Evolutionary conservation across 2,113 vertebrate species (phyloP).

Genomic region (Brienomyrus longianalis): DNA sequence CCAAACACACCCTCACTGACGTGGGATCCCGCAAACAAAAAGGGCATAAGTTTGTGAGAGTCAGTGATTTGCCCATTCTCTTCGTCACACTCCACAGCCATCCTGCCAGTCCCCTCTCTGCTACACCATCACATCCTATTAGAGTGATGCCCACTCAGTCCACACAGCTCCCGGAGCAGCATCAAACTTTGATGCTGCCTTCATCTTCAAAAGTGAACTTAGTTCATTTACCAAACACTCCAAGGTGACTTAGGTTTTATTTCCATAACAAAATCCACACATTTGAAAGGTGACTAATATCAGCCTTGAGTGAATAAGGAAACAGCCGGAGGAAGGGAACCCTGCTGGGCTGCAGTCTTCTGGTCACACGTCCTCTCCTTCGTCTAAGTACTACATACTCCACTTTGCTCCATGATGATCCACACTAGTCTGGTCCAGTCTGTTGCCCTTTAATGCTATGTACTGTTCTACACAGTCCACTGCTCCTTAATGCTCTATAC

Average conservation of each 20-base stretch:
- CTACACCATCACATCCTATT: slow-evolving; percentile 2
- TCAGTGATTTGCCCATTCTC: neutral
- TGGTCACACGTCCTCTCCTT: neutral
- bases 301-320: neutral
- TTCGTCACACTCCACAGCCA: neutral
- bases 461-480: neutral
- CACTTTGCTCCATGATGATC: neutral
- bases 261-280: neutral
- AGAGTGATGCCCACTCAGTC: neutral
- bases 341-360: neutral
- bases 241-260: neutral
- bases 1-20: neutral
- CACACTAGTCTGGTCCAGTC: neutral
- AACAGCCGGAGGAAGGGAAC: neutral
- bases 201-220: neutral
- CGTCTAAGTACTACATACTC: neutral
- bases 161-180: neutral
- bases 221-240: neutral
- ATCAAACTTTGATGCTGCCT: neutral
- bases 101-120: neutral
- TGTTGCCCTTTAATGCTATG: neutral
- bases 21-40: neutral
- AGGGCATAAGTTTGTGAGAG: neutral
- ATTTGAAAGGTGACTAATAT: slow-evolving; percentile 5
- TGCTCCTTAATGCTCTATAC: neutral